Evolutionary conservation across 2,888 invertebrate genomes (phyloP).

Genomic region (Sphaerophoria rueppellii): DNA sequence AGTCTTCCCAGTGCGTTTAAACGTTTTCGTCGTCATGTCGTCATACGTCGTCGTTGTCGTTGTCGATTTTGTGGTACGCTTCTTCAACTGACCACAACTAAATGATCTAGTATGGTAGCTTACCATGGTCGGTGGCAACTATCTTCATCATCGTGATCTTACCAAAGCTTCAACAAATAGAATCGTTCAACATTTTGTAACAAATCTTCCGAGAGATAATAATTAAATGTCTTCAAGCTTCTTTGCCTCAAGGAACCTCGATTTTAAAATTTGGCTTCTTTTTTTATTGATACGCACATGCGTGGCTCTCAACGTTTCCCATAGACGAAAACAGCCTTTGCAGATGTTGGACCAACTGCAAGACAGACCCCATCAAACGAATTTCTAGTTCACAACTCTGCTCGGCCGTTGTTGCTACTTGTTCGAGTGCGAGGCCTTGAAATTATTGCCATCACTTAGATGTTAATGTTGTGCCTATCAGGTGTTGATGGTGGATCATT

Average conservation of each 20-base stretch:
- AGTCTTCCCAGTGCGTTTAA: slow-evolving; percentile 27
- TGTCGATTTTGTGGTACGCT: slow-evolving; percentile 2
- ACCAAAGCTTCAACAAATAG: slow-evolving; percentile 60
- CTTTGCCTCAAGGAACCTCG: slow-evolving; percentile 32
- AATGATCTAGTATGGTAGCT: slow-evolving; percentile 73
- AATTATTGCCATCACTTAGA: slow-evolving; percentile 75
- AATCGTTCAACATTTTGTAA: slow-evolving; percentile 45
- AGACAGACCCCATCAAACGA: neutral
- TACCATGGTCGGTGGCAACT: slow-evolving; percentile 49
- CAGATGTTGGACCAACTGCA: neutral
- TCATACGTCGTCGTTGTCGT: too few relatives aligned
- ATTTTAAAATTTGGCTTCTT: slow-evolving; percentile 39
- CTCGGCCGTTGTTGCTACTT: neutral
- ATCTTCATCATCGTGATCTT: slow-evolving; percentile 56
- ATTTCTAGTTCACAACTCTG: slow-evolving; percentile 62
- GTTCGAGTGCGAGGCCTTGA: slow-evolving; percentile 39
- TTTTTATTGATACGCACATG: slow-evolving; percentile 72
- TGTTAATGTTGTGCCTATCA: slow-evolving; percentile 79
- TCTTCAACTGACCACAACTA: slow-evolving; percentile 39
- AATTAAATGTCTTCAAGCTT: slow-evolving; percentile 63
- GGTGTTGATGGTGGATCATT: slow-evolving; percentile 80
- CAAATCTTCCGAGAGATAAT: slow-evolving; percentile 48
- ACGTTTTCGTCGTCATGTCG: slow-evolving; percentile 6
- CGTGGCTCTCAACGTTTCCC: slow-evolving; percentile 49
- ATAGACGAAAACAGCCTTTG: slow-evolving; percentile 40